Conservation (phyloP, 2,113 vertebrate genomes). For the Dasyurus viverrinus region DNA sequence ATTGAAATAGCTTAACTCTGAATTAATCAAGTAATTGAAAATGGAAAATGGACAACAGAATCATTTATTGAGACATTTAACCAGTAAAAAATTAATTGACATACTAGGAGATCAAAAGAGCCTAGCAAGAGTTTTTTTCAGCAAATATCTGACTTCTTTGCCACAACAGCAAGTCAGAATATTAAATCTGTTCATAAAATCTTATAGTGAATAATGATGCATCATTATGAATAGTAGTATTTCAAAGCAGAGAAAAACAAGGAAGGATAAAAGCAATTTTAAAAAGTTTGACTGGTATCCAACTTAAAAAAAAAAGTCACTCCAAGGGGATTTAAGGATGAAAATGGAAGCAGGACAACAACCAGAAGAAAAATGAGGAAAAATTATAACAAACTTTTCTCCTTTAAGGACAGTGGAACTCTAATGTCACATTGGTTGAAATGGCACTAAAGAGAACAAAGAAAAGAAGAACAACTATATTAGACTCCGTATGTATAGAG, state of each 20-base stretch:
- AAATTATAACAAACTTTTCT: not conserved
- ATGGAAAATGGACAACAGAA: not conserved
- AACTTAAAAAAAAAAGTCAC: not conserved
- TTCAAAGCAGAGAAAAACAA: not conserved
- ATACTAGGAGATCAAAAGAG: not conserved
- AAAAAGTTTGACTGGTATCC: not conserved
- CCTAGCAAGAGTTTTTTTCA: not conserved
- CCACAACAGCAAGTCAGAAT: not conserved
- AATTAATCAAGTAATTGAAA: not conserved
- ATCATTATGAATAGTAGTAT: not conserved
- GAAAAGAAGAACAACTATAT: not conserved
- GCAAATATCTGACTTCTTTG: not conserved
- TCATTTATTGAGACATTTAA: not conserved
- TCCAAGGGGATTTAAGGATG: not conserved
- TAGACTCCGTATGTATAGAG: not conserved
- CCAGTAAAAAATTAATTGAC: not conserved
- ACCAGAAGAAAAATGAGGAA: not conserved
- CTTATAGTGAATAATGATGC: not conserved
- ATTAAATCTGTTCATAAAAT: not conserved
- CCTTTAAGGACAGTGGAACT: slow-evolving; percentile 1
- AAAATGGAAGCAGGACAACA: not conserved
- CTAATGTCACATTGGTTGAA: not conserved
- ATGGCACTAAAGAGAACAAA: not conserved
- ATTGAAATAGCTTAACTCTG: not conserved
- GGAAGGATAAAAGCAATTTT: not conserved